These are phyloP conservation scores for Volucella inanis DNA, from an alignment of 2,888 invertebrate species.

Conservation along the genomic window DNA sequence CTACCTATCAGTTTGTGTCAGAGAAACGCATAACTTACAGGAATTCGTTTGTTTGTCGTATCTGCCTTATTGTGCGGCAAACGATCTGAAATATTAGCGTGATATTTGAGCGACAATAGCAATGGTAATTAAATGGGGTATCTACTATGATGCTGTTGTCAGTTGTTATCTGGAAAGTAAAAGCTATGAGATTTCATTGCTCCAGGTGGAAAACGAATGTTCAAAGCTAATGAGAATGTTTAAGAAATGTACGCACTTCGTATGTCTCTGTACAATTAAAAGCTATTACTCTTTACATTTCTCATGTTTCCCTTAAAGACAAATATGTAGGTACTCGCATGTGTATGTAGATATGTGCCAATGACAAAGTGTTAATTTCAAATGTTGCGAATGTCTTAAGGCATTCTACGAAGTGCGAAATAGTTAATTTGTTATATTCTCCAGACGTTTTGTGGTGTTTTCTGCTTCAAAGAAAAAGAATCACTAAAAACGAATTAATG, in stretches of 20 bases:
- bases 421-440: constrained; percentile 37
- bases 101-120: constrained; percentile 71
- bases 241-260: constrained; percentile 10
- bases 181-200: constrained; percentile 19
- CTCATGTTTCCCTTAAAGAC: constrained; percentile 10
- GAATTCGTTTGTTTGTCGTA: constrained; percentile 61
- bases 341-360: background rate
- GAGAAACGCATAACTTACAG: constrained; percentile 69
- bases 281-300: constrained; percentile 31
- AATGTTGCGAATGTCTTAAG: constrained; percentile 5
- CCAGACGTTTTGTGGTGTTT: no score
- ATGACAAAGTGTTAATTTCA: constrained; percentile 35
- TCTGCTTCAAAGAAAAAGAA: no score
- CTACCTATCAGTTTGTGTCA: constrained; percentile 75
- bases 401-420: constrained; percentile 31
- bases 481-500: no score
- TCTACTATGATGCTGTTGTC: constrained; percentile 50
- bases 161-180: background rate
- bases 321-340: no score
- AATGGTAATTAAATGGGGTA: constrained; percentile 62
- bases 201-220: background rate
- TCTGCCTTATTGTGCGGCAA: constrained; percentile 47
- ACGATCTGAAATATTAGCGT: constrained; percentile 69
- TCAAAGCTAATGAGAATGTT: background rate
- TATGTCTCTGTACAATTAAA: constrained; percentile 8